Base-by-base conservation (phyloP, 2,113 vertebrate species). In the Lichenostomus cassidix region DNA sequence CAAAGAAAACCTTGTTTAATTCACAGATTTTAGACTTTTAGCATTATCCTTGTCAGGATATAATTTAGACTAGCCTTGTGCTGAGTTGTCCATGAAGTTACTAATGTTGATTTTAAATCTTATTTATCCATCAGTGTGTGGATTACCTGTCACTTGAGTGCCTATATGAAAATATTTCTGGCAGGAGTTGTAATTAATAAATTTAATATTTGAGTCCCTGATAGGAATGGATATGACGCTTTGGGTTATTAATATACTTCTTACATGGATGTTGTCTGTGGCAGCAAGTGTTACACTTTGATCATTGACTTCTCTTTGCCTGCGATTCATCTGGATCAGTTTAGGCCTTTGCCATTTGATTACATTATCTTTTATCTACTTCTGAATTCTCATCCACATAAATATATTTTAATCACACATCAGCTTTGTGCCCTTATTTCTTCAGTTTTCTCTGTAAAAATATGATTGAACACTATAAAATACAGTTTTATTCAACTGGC, bases 221-320 rank as follows among this genome's bases (percentile, higher is more conserved):
- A 42, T 71, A 87, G 56, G 37, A 75, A 80, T 74, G 21, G 39
- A 87, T 37, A 52, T 47, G 15, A 42, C 82, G 21, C 47, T 73
- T 85, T 42, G 59, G 15, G 5, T 79, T 87, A 52, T 78, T 83
- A 81, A 75, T 75, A 52, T 56, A 68, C 35, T 87, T 94, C 49
- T 50, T 89, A 35, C 27, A 50, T 17, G 52, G 55, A 77, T 55
- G 22, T 46, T 7, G 6, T 79, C 89, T 71, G 31, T 64, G 63
- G 37, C 50, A 92, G 64, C 50, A 83, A 35, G 13, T 76, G n/a
- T 59, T 87, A 41, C 7, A 31, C 59, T 96, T 89, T 78, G 88
- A 73, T 94, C 14, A 22, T 60, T 94, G 76, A 20, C 46, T 90
- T 96, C 70, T 44, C 15, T 87, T 92, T 92, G 39, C 53, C 85